A percentile compares a stretch with the other conserved stretches of the same genome.
phyloP scores from a whole-genome alignment of 30 jellyfish, hydroid and myxozoan genomes.

The Euphysa ruthae region DNA sequence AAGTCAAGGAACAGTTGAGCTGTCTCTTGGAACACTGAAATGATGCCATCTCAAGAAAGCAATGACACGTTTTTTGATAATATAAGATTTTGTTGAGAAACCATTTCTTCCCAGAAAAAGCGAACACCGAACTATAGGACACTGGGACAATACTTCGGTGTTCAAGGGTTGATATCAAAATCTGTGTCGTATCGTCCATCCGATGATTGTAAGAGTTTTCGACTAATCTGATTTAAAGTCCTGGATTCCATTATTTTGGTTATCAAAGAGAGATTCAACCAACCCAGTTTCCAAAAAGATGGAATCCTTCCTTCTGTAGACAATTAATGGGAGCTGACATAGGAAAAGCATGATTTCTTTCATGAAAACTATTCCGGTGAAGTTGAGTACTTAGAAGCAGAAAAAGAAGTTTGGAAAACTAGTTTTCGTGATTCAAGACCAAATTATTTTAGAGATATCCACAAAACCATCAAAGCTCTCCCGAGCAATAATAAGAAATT shows the following conservation, averaged over 20 bases:
- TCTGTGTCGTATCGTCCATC: conserved; percentile 2
- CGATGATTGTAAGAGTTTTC: not conserved
- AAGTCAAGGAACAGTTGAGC: not conserved
- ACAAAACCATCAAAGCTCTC: too few species aligned
- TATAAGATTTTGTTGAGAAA: too few species aligned
- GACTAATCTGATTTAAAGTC: not conserved
- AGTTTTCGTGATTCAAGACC: not conserved
- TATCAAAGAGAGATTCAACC: not conserved
- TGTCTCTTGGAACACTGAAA: not conserved
- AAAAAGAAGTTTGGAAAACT: not conserved
- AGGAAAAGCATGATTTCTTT: not conserved
- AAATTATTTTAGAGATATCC: not conserved
- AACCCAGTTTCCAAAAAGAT: not conserved
- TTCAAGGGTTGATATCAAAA: not conserved
- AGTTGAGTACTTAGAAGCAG: not conserved
- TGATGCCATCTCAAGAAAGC: not conserved
- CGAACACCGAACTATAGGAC: not conserved
- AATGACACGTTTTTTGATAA: too few species aligned
- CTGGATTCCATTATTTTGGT: not conserved
- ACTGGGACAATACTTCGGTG: not conserved
- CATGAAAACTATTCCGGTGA: not conserved
- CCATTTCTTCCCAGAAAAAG: too few species aligned
- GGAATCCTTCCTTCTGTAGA: not conserved
- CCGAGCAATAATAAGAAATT: too few species aligned
- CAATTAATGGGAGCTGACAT: not conserved